These are phyloP conservation scores for Dasyprocta punctata DNA, from an alignment of 2,113 vertebrate species.

Conservation along the genomic window DNA sequence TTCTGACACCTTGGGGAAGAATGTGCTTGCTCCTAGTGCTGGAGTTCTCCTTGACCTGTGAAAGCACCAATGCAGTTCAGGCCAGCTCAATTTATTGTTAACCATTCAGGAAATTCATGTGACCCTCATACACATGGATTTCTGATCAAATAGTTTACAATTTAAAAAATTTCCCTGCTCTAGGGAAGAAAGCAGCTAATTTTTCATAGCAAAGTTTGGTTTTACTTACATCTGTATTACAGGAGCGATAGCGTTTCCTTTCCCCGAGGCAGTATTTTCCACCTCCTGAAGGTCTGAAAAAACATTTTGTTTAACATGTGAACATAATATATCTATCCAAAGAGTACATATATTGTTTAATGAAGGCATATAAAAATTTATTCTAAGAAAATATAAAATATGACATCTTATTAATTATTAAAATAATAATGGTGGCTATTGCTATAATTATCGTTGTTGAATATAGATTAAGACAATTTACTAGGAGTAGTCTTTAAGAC, in stretches of 20 bases:
- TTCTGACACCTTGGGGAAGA: background rate
- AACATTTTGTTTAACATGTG: conserved; percentile 80
- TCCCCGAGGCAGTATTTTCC: conserved; percentile 99
- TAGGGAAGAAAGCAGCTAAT: conserved; percentile 32
- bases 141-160: conserved; percentile 55
- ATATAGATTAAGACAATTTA: conserved; percentile 39
- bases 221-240: conserved; percentile 97
- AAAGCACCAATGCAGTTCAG: background rate
- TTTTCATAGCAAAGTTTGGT: conserved; percentile 66
- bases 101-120: conserved; percentile 32
- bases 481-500: conserved; percentile 30
- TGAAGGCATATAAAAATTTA: conserved; percentile 58
- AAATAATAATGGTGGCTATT: conserved; percentile 30
- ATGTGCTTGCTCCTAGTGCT: background rate
- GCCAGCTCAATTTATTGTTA: background rate
- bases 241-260: conserved; percentile 97
- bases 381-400: conserved; percentile 54
- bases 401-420: conserved; percentile 47
- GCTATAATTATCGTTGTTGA: conserved; percentile 44
- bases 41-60: background rate
- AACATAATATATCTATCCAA: conserved; percentile 59
- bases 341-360: conserved; percentile 52
- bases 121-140: conserved; percentile 39
- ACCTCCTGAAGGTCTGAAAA: conserved; percentile 96
- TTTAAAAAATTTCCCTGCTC: conserved; percentile 38